Evolutionary conservation across 1,140 invertebrate species (phyloP), one percentile per base, ranked within the genome.

Genomic region (Trichoplusia ni): DNA sequence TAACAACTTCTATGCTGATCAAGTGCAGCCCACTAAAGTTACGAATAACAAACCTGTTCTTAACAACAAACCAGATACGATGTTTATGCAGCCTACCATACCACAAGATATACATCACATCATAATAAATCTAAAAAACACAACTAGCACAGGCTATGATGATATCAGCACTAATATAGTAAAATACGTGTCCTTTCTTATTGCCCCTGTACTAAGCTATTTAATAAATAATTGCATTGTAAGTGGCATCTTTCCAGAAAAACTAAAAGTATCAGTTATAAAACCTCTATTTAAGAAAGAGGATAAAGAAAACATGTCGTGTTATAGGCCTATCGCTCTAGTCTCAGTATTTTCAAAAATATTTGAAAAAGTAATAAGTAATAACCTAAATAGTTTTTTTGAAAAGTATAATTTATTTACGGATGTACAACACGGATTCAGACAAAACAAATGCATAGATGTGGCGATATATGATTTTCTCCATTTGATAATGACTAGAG

Each of bases 391-490:
- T n/a, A n/a, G n/a, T n/a, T n/a, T n/a, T n/a, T 16, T 40, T 16
- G 16, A 40, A 16, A 7, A 40, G 2, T 7, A 40, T 16, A 40
- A 14, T 2, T 16, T 35, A 9, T 35, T 7, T 35, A 6, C 33
- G 4, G 6, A 35, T 5, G 2, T 6, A 4, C 11, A 35, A 40
- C 6, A 14, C 5, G 38, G n/a, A 2, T 40, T 40, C 9, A 2
- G 16, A 40, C 4, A 40, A 16, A 14, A 44, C 25, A 58, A 58
- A 33, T 51, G 19, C 1, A 47, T 51, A 29, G 19, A 62, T 51
- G 18, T 14, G n/a, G 46, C 59, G 11, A 49, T 62, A 6, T 51
- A n/a, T 18, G 7, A 63, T 23, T 35, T 63, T 3, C 1, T 63
- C 7, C 8, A 46, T 11, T 14, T 1, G 13, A 8, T 51, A 19